Conservation (phyloP, 2,113 vertebrate genomes). For the Oceanites oceanicus region DNA sequence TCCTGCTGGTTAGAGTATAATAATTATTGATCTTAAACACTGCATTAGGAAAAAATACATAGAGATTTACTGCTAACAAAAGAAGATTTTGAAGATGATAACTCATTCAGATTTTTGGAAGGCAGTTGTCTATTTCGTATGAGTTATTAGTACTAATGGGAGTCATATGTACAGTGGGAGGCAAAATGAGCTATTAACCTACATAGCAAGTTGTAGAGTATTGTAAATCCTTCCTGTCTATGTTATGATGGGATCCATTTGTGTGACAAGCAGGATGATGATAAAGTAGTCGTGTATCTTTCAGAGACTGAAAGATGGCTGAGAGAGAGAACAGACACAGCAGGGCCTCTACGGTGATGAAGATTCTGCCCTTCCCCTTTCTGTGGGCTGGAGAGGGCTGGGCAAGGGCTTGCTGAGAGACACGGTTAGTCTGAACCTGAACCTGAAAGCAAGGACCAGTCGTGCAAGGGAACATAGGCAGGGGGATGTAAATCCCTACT, state of each 20-base stretch:
- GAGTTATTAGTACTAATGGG: background rate
- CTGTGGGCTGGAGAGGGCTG: background rate
- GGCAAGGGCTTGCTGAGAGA: background rate
- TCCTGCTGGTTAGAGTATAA: background rate
- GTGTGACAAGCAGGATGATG: background rate
- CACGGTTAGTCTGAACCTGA: background rate
- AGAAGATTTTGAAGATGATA: background rate
- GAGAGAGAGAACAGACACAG: background rate
- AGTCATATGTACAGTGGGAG: background rate
- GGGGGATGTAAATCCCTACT: background rate
- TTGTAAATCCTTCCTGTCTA: background rate
- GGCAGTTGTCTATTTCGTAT: background rate
- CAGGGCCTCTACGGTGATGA: background rate
- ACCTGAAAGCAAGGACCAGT: background rate
- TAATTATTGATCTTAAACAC: background rate
- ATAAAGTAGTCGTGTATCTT: background rate
- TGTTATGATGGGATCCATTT: background rate
- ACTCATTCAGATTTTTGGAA: background rate
- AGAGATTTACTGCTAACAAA: background rate
- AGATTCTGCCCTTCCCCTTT: background rate
- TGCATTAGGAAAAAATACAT: background rate
- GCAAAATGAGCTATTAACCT: background rate
- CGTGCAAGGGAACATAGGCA: background rate
- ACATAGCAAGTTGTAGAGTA: background rate
- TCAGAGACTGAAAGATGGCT: background rate